Conservation (phyloP, 2,888 invertebrate species). For the Folsomia manolachei region DNA sequence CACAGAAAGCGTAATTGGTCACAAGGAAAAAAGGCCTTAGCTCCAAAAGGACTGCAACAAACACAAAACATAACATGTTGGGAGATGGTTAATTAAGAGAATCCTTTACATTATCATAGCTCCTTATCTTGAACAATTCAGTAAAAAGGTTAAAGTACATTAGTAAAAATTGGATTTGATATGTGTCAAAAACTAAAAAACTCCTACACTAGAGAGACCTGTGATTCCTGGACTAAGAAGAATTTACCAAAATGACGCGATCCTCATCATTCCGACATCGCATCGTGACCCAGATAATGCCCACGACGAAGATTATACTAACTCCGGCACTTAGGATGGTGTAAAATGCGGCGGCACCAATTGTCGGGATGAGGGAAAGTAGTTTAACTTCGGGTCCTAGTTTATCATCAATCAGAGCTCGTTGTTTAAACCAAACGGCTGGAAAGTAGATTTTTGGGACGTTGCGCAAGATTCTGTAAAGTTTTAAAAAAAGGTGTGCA, state of each 20-base stretch:
- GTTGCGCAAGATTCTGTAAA: slow-evolving; percentile 60
- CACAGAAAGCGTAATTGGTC: too few relatives aligned
- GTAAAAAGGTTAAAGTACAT: too few relatives aligned
- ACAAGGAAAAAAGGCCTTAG: too few relatives aligned
- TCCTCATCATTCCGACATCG: slow-evolving; percentile 48
- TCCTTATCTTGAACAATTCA: too few relatives aligned
- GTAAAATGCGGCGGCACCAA: slow-evolving; percentile 61
- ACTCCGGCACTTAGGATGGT: slow-evolving; percentile 58
- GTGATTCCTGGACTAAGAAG: too few relatives aligned
- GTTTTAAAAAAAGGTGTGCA: slow-evolving; percentile 22
- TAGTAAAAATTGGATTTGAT: too few relatives aligned
- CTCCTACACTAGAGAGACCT: too few relatives aligned
- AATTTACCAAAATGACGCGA: slow-evolving; percentile 49
- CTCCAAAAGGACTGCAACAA: neutral
- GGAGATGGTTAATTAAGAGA: too few relatives aligned
- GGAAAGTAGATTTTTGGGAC: slow-evolving; percentile 63
- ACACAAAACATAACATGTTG: neutral
- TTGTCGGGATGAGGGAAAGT: slow-evolving; percentile 59
- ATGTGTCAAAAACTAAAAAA: too few relatives aligned
- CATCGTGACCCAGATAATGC: slow-evolving; percentile 51
- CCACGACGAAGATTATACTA: slow-evolving; percentile 53
- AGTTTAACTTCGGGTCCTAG: slow-evolving; percentile 61
- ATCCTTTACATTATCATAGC: too few relatives aligned
- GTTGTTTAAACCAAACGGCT: slow-evolving; percentile 74
- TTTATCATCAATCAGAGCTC: slow-evolving; percentile 61